Percentiles rank a stretch among this genome's conserved stretches.
These are phyloP conservation scores for Parnassius mnemosyne DNA, from an alignment of 2,888 invertebrate species.

Conservation along the genomic window DNA sequence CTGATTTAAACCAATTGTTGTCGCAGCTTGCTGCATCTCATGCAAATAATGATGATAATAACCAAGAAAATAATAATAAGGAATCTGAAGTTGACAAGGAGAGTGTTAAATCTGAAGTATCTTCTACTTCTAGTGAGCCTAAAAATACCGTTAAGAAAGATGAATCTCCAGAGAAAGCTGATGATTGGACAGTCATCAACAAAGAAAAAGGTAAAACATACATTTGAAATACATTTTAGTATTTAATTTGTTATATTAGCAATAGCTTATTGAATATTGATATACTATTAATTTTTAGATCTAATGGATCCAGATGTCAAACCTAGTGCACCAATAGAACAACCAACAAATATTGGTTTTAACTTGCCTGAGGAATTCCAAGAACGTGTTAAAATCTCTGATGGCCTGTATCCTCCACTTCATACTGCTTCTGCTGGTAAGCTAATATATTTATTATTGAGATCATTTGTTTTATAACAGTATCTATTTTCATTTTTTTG, in stretches of 20 bases:
- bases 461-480: too few relatives aligned
- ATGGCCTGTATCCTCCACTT: constrained; percentile 60
- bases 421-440: constrained; percentile 64
- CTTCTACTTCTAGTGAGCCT: constrained; percentile 28
- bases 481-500: too few relatives aligned
- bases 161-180: constrained; percentile 52
- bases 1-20: not conserved
- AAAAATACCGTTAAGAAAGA: constrained; percentile 38
- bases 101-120: constrained; percentile 32
- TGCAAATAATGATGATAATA: constrained; percentile 9
- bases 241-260: too few relatives aligned
- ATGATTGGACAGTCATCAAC: constrained; percentile 67
- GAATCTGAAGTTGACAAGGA: constrained; percentile 23
- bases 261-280: too few relatives aligned
- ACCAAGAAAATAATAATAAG: constrained; percentile 1
- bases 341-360: constrained; percentile 48
- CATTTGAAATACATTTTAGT: not conserved
- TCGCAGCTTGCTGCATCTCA: not conserved
- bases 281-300: constrained; percentile 38
- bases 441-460: constrained; percentile 8
- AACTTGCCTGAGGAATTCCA: constrained; percentile 60
- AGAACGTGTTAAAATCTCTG: constrained; percentile 46
- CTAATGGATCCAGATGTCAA: constrained; percentile 45
- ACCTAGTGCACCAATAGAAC: constrained; percentile 34
- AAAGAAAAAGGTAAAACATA: constrained; percentile 56